phyloP scores from a whole-genome alignment of 2,888 invertebrate genomes.

The Tetragnatha montana region DNA sequence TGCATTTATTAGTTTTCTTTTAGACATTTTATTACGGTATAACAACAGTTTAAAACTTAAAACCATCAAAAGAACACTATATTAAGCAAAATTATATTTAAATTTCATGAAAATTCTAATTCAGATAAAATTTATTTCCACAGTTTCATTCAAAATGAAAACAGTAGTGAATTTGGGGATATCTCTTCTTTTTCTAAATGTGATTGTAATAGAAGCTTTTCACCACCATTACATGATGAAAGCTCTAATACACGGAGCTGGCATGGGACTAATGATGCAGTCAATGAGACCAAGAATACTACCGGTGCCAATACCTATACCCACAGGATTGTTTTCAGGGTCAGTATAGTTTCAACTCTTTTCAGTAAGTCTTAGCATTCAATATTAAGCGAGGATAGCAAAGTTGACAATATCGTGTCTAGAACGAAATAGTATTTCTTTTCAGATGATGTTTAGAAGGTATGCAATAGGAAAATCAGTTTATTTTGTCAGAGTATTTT shows the following conservation, averaged over 20 bases:
- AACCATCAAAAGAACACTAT: too few species aligned
- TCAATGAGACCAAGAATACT: slow-evolving; percentile 47
- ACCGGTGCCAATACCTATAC: slow-evolving; percentile 58
- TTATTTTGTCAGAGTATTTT: background rate
- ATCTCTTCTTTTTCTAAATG: background rate
- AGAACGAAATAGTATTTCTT: too few species aligned
- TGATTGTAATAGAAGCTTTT: slow-evolving; percentile 2
- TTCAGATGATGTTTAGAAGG: background rate
- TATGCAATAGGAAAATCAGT: background rate
- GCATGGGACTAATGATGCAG: slow-evolving; percentile 61
- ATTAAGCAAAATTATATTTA: too few species aligned
- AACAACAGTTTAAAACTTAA: too few species aligned
- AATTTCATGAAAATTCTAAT: background rate
- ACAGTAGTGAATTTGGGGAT: background rate
- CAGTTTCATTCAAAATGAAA: slow-evolving; percentile 7
- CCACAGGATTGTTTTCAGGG: slow-evolving; percentile 50
- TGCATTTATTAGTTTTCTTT: too few species aligned
- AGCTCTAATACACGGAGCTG: slow-evolving; percentile 53
- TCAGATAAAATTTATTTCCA: background rate
- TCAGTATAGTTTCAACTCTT: slow-evolving; percentile 1
- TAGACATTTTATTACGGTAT: too few species aligned
- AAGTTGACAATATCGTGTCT: too few species aligned
- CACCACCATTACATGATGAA: slow-evolving; percentile 54
- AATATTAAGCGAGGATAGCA: too few species aligned
- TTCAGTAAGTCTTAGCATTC: too few species aligned